Percentiles rank a stretch among this genome's conserved stretches.
Conservation (phyloP, 1,140 invertebrate species). For the Trachymyrmex cornetzi region DNA sequence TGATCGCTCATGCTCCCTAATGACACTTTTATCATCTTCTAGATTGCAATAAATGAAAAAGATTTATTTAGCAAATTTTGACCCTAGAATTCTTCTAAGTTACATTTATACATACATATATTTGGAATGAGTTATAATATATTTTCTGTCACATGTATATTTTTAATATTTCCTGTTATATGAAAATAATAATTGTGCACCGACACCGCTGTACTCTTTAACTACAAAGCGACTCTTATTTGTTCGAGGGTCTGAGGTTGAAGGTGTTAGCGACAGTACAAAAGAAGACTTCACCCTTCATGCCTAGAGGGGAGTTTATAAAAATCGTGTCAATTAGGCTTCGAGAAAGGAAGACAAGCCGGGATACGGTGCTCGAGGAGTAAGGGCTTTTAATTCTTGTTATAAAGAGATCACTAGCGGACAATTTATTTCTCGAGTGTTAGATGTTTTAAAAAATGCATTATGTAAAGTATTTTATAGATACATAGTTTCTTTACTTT, state of each 20-base stretch:
- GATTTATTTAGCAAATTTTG: not conserved
- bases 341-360: slow-evolving; percentile 72
- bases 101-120: not conserved
- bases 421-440: slow-evolving; percentile 70
- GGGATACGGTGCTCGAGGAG: slow-evolving; percentile 64
- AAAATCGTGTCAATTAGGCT: slow-evolving; percentile 83
- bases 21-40: not conserved
- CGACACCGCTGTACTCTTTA: slow-evolving; percentile 70
- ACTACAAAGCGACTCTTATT: slow-evolving; percentile 68
- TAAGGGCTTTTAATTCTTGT: slow-evolving; percentile 70
- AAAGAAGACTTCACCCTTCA: slow-evolving; percentile 76
- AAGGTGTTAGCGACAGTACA: slow-evolving; percentile 75
- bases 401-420: slow-evolving; percentile 74
- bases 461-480: not conserved
- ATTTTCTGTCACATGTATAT: not conserved
- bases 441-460: slow-evolving; percentile 18
- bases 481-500: not conserved
- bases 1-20: slow-evolving; percentile 18
- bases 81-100: not conserved
- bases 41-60: not conserved
- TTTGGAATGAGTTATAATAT: not conserved
- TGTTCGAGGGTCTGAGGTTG: slow-evolving; percentile 69
- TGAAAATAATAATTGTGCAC: slow-evolving; percentile 73
- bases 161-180: slow-evolving; percentile 52
- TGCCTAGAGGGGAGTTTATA: slow-evolving; percentile 77